Evolutionary conservation across 2,888 invertebrate genomes (phyloP).

Genomic region (Crocallis elinguaria): DNA sequence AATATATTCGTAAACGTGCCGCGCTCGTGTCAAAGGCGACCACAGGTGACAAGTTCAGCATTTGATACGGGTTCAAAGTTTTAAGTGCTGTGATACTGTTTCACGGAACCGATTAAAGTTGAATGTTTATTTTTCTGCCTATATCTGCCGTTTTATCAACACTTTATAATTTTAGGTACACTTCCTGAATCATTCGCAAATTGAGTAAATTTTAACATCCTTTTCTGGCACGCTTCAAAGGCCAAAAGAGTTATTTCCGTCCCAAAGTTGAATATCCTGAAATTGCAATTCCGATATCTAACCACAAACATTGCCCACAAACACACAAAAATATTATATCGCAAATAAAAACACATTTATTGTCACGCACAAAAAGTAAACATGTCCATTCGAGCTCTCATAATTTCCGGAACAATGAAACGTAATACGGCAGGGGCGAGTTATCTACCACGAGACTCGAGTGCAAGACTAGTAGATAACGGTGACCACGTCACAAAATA

Average conservation of each 20-base stretch:
- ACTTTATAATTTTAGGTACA: not conserved
- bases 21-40: conserved; percentile 28
- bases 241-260: not conserved
- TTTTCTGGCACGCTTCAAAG: not conserved
- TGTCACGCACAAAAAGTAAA: conserved; percentile 75
- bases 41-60: conserved; percentile 33
- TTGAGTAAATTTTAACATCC: not conserved
- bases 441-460: conserved; percentile 69
- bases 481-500: conserved; percentile 47
- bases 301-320: conserved; percentile 13
- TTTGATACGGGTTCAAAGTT: conserved; percentile 40
- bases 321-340: conserved; percentile 32
- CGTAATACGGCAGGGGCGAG: conserved; percentile 62
- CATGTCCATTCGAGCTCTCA: conserved; percentile 67
- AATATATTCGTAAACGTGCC: conserved; percentile 29
- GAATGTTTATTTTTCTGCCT: not conserved
- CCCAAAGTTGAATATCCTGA: not conserved
- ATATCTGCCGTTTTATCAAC: not conserved
- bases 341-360: conserved; percentile 62
- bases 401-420: conserved; percentile 74
- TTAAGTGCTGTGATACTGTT: conserved; percentile 35
- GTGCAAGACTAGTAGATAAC: conserved; percentile 68
- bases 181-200: not conserved
- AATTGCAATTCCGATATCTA: conserved; percentile 8
- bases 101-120: conserved; percentile 10